These are phyloP conservation scores for Loxodonta africana DNA, from an alignment of 2,113 vertebrate species.

Conservation along the genomic window DNA sequence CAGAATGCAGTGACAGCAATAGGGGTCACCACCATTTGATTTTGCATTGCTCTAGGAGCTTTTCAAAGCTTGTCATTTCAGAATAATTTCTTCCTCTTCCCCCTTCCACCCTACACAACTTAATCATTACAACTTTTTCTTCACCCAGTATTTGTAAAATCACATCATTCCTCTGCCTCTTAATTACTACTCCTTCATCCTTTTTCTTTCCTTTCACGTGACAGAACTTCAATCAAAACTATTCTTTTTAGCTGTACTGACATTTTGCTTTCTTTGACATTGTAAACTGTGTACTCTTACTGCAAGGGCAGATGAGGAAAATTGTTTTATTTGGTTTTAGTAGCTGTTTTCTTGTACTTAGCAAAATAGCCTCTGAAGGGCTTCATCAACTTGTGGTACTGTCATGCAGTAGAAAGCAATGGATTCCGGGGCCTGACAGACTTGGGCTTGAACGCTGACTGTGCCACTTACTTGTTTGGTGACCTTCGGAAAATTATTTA, in stretches of 20 bases:
- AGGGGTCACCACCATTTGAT: not conserved
- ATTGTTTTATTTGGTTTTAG: conserved; percentile 20
- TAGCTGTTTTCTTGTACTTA: not conserved
- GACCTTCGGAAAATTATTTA: not conserved
- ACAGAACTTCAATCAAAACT: conserved; percentile 58
- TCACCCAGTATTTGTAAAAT: conserved; percentile 63
- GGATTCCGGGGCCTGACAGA: not conserved
- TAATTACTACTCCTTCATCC: conserved; percentile 17
- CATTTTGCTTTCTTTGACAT: conserved; percentile 47
- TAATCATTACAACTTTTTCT: conserved; percentile 55
- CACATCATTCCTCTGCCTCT: conserved; percentile 39
- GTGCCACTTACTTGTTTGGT: not conserved
- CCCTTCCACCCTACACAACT: conserved; percentile 2
- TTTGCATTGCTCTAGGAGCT: not conserved
- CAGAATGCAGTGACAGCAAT: not conserved
- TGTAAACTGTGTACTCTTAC: conserved; percentile 51
- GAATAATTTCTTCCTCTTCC: conserved; percentile 55
- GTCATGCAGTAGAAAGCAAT: not conserved
- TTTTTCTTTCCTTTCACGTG: conserved; percentile 55
- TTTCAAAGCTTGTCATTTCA: conserved; percentile 20
- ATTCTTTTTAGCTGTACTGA: conserved; percentile 37
- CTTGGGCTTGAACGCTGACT: conserved; percentile 13
- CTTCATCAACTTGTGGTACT: not conserved
- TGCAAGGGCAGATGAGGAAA: conserved; percentile 46
- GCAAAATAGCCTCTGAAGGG: conserved; percentile 40